A percentile compares a stretch with the other conserved stretches of the same genome.
Evolutionary conservation across 2,113 vertebrate genomes (phyloP).

Genomic region (Mastomys natalensis): DNA sequence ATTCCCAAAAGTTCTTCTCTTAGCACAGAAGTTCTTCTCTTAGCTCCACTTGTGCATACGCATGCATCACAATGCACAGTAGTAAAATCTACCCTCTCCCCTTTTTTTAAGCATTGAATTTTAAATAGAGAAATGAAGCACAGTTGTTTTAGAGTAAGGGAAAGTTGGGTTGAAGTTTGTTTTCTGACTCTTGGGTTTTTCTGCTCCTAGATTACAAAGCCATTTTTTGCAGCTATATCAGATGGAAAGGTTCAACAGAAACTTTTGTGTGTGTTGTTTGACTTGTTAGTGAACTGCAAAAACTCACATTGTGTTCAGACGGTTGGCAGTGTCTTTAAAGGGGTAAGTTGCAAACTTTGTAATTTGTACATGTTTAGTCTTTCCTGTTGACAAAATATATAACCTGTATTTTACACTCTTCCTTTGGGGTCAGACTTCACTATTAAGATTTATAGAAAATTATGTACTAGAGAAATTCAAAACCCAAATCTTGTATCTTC

Average conservation of each 20-base stretch:
- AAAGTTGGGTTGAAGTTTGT: neutral
- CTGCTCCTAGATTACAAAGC: constrained; percentile 91
- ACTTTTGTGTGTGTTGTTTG: constrained; percentile 91
- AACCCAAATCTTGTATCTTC: neutral
- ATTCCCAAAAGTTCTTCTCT: neutral
- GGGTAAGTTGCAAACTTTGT: constrained; percentile 87
- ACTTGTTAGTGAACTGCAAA: constrained; percentile 91
- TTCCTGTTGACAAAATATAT: neutral
- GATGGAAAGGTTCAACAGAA: constrained; percentile 92
- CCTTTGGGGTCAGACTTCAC: neutral
- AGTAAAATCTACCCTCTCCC: too few relatives aligned
- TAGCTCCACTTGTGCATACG: too few relatives aligned
- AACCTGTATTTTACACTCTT: neutral
- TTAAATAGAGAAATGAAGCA: neutral
- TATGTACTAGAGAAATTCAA: neutral
- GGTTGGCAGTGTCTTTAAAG: constrained; percentile 93
- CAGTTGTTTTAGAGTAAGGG: neutral
- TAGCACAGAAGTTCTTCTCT: neutral
- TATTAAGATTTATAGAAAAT: neutral
- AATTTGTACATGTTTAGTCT: neutral
- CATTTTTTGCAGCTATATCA: constrained; percentile 92
- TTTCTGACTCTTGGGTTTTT: neutral
- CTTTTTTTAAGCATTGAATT: neutral
- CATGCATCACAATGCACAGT: neutral
- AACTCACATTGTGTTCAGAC: constrained; percentile 88